Evolutionary conservation across 2,797 vertebrate genomes (phyloP).

Genomic region (Takifugu rubripes): DNA sequence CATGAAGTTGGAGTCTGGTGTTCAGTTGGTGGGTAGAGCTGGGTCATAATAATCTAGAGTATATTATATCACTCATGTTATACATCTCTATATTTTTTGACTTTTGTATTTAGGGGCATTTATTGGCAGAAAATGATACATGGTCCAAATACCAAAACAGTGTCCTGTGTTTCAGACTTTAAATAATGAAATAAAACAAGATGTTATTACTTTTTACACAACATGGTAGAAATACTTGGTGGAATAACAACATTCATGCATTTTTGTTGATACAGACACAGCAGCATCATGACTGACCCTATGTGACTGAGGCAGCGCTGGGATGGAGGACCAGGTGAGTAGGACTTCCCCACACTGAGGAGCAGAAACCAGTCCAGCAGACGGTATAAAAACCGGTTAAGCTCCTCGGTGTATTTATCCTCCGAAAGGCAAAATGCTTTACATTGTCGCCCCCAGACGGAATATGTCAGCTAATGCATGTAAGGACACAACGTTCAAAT

Average conservation of each 20-base stretch:
- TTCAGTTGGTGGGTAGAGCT: conserved; percentile 32
- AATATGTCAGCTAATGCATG: conserved; percentile 21
- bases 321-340: conserved; percentile 53
- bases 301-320: conserved; percentile 64
- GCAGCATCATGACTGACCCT: too few species aligned
- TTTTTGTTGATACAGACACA: too few species aligned
- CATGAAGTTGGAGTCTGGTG: conserved; percentile 28
- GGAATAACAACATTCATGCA: too few species aligned
- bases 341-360: conserved; percentile 69
- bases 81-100: background rate
- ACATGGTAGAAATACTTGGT: too few species aligned
- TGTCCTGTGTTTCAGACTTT: too few species aligned
- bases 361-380: conserved; percentile 80
- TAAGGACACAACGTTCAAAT: conserved; percentile 3
- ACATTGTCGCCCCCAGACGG: conserved; percentile 76
- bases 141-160: too few species aligned
- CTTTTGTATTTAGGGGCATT: conserved; percentile 22
- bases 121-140: background rate
- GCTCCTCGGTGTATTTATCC: conserved; percentile 65
- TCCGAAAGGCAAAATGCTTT: conserved; percentile 69
- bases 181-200: too few species aligned
- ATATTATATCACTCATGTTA: background rate
- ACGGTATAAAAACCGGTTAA: conserved; percentile 76
- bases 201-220: too few species aligned
- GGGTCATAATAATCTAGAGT: conserved; percentile 14